These are phyloP conservation scores for Plebejus argus DNA, from an alignment of 2,888 invertebrate species.

Conservation along the genomic window DNA sequence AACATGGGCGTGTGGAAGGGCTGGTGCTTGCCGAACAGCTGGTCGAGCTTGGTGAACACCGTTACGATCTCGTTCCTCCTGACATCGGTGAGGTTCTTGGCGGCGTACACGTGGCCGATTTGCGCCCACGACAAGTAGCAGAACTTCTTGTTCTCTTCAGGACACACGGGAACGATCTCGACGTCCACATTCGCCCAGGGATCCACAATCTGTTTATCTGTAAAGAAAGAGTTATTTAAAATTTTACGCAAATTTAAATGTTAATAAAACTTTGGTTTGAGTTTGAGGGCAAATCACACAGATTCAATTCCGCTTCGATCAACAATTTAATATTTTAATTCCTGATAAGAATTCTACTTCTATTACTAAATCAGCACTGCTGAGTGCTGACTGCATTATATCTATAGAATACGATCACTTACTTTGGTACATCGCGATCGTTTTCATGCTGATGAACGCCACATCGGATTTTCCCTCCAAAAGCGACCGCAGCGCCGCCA, in stretches of 20 bases:
- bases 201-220: constrained; percentile 65
- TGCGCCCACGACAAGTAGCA: constrained; percentile 86
- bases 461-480: constrained; percentile 86
- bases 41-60: constrained; percentile 85
- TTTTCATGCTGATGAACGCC: constrained; percentile 86
- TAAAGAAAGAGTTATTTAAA: constrained; percentile 37
- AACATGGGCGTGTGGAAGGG: constrained; percentile 82
- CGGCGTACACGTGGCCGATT: constrained; percentile 84
- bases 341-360: background rate
- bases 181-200: constrained; percentile 56
- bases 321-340: too few species aligned
- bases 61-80: constrained; percentile 85
- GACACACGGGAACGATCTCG: constrained; percentile 82
- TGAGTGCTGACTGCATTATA: too few species aligned
- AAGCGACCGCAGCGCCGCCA: constrained; percentile 84
- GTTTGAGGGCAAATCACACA: background rate
- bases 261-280: background rate
- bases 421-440: constrained; percentile 83
- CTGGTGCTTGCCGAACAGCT: constrained; percentile 84
- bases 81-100: constrained; percentile 76
- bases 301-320: background rate
- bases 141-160: constrained; percentile 70
- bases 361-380: background rate
- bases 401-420: constrained; percentile 43
- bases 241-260: background rate